phyloP scores from a whole-genome alignment of 2,888 invertebrate species.

The Auanema sp. region DNA sequence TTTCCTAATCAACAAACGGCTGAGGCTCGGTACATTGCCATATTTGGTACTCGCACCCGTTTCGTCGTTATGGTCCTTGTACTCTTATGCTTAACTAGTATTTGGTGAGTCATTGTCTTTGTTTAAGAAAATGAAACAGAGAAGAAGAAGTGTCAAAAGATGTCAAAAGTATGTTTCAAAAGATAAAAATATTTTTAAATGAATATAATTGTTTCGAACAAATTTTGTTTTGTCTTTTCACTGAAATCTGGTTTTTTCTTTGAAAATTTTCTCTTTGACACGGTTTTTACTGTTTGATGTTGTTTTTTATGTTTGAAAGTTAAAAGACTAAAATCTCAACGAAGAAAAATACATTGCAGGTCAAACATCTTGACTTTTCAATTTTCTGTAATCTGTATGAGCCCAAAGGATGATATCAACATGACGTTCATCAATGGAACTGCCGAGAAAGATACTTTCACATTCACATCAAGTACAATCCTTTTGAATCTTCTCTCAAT shows the following conservation, averaged over 20 bases:
- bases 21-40: conserved; percentile 38
- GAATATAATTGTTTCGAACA: no score
- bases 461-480: neutral
- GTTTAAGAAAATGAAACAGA: conserved; percentile 1
- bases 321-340: neutral
- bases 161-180: conserved; percentile 3
- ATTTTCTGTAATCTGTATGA: conserved; percentile 61
- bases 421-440: neutral
- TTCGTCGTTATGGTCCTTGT: conserved; percentile 60
- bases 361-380: conserved; percentile 63
- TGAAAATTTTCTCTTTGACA: no score
- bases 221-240: no score
- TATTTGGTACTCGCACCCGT: conserved; percentile 60
- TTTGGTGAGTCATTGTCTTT: conserved; percentile 45
- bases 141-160: neutral
- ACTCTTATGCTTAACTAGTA: conserved; percentile 57
- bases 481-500: neutral
- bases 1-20: conserved; percentile 42
- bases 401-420: conserved; percentile 22
- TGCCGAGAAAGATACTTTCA: conserved; percentile 4
- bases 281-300: no score
- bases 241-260: no score
- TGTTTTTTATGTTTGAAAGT: no score
- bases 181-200: no score
- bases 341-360: conserved; percentile 24